Evolutionary conservation across 2,113 vertebrate species (phyloP).

Genomic region (Ramphastos sulfuratus): DNA sequence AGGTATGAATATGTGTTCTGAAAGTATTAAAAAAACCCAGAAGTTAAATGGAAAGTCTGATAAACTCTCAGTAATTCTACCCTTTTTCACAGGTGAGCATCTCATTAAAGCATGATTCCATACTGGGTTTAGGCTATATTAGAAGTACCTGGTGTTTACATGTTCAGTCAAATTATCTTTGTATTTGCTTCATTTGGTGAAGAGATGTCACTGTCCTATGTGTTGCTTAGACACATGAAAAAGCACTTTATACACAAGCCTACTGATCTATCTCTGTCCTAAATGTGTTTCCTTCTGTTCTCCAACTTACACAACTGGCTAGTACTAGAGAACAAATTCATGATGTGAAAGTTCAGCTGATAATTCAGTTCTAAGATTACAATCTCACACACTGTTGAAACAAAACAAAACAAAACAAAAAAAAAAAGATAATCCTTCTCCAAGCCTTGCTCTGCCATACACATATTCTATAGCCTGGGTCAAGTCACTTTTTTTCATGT

Average conservation of each 20-base stretch:
- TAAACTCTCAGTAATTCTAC: background rate
- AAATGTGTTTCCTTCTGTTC: background rate
- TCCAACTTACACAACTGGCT: background rate
- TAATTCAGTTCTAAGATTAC: background rate
- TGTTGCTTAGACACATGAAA: background rate
- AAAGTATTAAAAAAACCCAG: background rate
- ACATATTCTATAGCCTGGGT: background rate
- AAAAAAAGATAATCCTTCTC: background rate
- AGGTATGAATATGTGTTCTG: background rate
- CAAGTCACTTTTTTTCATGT: background rate
- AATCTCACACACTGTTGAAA: background rate
- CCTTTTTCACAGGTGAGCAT: background rate
- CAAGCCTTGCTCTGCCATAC: background rate
- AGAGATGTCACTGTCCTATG: background rate
- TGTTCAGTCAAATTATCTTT: background rate
- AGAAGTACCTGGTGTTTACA: background rate
- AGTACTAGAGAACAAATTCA: background rate
- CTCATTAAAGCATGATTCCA: background rate
- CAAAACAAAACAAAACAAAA: background rate
- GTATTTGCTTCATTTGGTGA: background rate
- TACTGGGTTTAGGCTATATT: background rate
- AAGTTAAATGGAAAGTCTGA: background rate
- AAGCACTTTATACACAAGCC: background rate
- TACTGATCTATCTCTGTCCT: background rate
- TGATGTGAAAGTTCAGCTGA: background rate